These are phyloP conservation scores for Escarpia spicata DNA, from an alignment of 2,888 invertebrate species.

Conservation along the genomic window DNA sequence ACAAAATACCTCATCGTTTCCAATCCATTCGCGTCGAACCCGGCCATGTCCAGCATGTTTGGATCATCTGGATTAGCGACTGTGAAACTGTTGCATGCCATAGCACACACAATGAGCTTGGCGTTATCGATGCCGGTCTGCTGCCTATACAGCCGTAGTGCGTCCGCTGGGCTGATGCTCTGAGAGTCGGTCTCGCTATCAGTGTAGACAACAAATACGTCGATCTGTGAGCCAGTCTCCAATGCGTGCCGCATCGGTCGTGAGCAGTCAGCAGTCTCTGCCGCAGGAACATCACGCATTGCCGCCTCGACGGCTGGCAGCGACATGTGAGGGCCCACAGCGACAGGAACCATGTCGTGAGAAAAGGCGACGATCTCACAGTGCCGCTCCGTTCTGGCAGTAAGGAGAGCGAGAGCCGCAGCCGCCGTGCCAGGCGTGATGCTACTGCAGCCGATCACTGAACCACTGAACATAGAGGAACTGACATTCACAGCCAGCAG, in stretches of 20 bases:
- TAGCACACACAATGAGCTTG: constrained; percentile 52
- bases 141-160: constrained; percentile 72
- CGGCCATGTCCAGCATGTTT: constrained; percentile 65
- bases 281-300: constrained; percentile 42
- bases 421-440: constrained; percentile 70
- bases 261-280: constrained; percentile 55
- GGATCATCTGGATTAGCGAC: constrained; percentile 65
- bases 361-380: constrained; percentile 50
- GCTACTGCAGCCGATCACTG: constrained; percentile 66
- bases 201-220: constrained; percentile 80
- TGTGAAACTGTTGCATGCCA: constrained; percentile 61
- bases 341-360: constrained; percentile 40
- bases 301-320: constrained; percentile 41
- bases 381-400: constrained; percentile 54
- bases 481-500: constrained; percentile 72
- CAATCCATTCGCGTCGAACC: constrained; percentile 46
- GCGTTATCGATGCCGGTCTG: constrained; percentile 60
- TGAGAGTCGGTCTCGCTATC: constrained; percentile 67
- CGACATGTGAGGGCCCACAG: constrained; percentile 40
- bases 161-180: constrained; percentile 68
- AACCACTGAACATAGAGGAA: constrained; percentile 61
- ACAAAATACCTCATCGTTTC: no score
- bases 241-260: constrained; percentile 71
- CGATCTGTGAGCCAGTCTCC: constrained; percentile 71
- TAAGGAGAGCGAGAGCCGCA: constrained; percentile 66